These are phyloP conservation scores for Acleris emargana DNA, from an alignment of 2,888 invertebrate genomes.

Conservation along the genomic window DNA sequence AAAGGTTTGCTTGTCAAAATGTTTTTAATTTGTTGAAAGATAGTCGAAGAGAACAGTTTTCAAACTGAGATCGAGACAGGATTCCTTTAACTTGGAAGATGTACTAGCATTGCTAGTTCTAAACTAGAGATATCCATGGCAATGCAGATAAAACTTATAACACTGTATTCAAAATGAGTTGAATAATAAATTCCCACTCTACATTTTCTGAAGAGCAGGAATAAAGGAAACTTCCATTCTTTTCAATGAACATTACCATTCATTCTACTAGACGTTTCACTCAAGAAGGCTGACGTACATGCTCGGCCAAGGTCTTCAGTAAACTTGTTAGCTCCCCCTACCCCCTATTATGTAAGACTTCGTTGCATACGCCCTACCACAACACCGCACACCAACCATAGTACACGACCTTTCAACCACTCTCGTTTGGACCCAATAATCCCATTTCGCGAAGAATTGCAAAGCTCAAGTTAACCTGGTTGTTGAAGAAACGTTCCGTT, in stretches of 20 bases:
- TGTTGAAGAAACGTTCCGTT: not conserved
- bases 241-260: conserved; percentile 3
- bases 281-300: conserved; percentile 34
- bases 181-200: no score
- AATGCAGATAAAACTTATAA: no score
- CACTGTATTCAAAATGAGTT: no score
- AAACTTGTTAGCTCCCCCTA: conserved; percentile 45
- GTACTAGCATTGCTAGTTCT: no score
- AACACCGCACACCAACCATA: conserved; percentile 47
- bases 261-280: conserved; percentile 14
- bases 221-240: not conserved
- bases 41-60: no score
- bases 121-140: no score
- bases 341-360: conserved; percentile 46
- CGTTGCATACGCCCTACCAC: conserved; percentile 48
- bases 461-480: conserved; percentile 21
- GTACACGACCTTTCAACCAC: conserved; percentile 7
- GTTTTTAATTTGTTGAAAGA: no score
- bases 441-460: not conserved
- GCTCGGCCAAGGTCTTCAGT: conserved; percentile 42
- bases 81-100: no score
- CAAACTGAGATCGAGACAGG: no score
- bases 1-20: no score
- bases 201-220: no score
- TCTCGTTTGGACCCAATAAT: not conserved